Percentiles rank a stretch among this genome's conserved stretches.
phyloP scores from a whole-genome alignment of 2,797 vertebrate genomes.

The Hemibagrus guttatus region DNA sequence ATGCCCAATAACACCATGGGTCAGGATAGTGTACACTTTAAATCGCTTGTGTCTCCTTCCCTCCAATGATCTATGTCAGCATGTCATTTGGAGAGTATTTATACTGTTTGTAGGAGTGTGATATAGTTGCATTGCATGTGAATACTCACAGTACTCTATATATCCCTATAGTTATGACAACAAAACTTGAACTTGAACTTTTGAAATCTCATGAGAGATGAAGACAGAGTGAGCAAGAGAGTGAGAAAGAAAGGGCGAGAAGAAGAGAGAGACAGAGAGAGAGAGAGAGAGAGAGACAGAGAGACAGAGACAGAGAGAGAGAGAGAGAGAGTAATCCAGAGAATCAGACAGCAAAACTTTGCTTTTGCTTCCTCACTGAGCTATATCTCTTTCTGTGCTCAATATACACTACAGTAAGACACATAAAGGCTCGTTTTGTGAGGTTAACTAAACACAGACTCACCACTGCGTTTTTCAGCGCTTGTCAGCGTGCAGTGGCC shows the following conservation, averaged over 20 bases:
- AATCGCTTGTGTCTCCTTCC: background rate
- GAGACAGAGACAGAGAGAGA: background rate
- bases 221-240: background rate
- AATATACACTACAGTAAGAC: constrained; percentile 35
- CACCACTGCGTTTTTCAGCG: constrained; percentile 52
- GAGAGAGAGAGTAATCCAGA: background rate
- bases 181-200: constrained; percentile 6
- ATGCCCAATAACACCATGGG: background rate
- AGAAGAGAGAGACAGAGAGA: background rate
- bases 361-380: constrained; percentile 19
- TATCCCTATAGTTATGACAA: background rate
- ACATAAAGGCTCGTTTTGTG: constrained; percentile 39
- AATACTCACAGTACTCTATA: background rate
- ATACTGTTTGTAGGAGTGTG: background rate
- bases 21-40: no score
- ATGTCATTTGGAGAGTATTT: background rate
- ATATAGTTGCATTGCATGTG: no score
- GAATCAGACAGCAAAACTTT: background rate
- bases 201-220: background rate
- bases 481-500: constrained; percentile 52
- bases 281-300: background rate
- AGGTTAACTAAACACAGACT: constrained; percentile 58
- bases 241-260: background rate
- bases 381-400: constrained; percentile 42
- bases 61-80: background rate